These are phyloP conservation scores for Scatophagus argus DNA, from an alignment of 2,113 vertebrate genomes.

Conservation along the genomic window DNA sequence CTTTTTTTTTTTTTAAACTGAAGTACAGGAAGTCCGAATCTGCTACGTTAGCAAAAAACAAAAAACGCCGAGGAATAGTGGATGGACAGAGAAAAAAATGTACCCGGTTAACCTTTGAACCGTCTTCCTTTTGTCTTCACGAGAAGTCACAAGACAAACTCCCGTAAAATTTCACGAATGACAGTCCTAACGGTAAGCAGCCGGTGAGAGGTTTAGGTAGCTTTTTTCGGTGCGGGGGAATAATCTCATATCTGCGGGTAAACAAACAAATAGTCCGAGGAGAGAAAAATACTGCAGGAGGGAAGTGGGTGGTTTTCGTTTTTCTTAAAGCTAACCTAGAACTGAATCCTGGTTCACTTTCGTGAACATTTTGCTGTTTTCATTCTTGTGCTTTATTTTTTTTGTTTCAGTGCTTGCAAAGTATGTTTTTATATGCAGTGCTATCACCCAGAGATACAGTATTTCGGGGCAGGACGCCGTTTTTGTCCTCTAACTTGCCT, in stretches of 20 bases:
- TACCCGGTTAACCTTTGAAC: constrained; percentile 83
- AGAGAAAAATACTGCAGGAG: background rate
- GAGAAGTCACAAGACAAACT: constrained; percentile 82
- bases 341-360: background rate
- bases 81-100: constrained; percentile 41
- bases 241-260: background rate
- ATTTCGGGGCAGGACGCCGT: background rate
- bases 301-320: background rate
- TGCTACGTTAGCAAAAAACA: constrained; percentile 78
- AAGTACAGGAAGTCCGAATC: constrained; percentile 81
- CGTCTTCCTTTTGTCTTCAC: constrained; percentile 60
- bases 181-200: constrained; percentile 42
- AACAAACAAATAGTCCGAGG: background rate
- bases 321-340: background rate
- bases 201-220: background rate
- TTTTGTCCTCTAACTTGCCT: background rate
- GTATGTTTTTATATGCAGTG: no score
- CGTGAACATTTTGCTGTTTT: background rate
- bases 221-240: no score
- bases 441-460: background rate
- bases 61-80: constrained; percentile 42
- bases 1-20: background rate
- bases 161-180: constrained; percentile 50
- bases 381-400: no score
- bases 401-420: no score